Conservation (phyloP, 2,797 vertebrate genomes). For the Xyrichtys novacula region DNA sequence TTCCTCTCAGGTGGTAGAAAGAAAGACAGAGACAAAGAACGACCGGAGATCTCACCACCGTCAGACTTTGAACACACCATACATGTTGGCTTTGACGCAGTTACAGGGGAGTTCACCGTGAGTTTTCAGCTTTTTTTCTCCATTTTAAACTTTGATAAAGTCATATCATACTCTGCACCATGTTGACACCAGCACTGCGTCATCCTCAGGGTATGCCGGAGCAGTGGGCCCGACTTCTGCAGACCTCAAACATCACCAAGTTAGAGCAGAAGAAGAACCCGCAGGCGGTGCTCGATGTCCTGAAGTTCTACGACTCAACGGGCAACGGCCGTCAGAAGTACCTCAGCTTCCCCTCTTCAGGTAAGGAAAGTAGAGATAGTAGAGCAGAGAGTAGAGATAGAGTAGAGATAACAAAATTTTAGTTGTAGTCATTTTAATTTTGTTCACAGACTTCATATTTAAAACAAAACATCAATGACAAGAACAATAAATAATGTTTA, state of each 20-base stretch:
- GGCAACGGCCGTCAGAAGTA: conserved; percentile 97
- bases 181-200: not conserved
- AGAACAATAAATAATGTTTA: no score
- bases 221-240: conserved; percentile 96
- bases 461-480: no score
- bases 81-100: conserved; percentile 97
- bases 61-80: conserved; percentile 99
- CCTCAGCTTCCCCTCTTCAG: conserved; percentile 97
- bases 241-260: conserved; percentile 99
- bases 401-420: no score
- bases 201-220: conserved; percentile 94
- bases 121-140: conserved; percentile 43
- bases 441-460: no score
- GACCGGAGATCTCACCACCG: conserved; percentile 96
- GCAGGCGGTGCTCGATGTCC: conserved; percentile 96
- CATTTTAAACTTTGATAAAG: not conserved
- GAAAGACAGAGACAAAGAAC: conserved; percentile 95
- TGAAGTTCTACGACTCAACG: conserved; percentile 98
- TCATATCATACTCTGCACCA: not conserved
- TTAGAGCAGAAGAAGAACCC: conserved; percentile 99
- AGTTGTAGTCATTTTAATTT: no score
- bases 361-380: conserved; percentile 77
- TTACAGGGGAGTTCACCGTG: conserved; percentile 98
- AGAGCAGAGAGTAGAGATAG: no score
- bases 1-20: conserved; percentile 89